phyloP scores from a whole-genome alignment of 2,888 invertebrate species.

The Ophion ellenae region DNA sequence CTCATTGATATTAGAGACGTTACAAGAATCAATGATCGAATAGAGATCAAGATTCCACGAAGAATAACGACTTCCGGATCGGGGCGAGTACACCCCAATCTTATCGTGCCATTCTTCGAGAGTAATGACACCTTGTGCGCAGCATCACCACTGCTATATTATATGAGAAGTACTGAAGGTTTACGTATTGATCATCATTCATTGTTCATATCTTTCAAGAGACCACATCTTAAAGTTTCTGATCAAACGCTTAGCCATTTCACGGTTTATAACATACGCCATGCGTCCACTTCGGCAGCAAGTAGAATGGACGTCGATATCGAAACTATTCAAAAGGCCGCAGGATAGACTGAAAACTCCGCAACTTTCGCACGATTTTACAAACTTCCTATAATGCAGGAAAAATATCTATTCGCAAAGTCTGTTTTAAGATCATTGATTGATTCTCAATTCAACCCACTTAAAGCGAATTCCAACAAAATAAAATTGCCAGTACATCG shows the following conservation, averaged over 20 bases:
- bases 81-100: constrained; percentile 6
- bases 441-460: not conserved
- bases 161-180: not conserved
- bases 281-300: no score
- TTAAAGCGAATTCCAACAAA: no score
- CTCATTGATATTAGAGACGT: constrained; percentile 9
- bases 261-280: no score
- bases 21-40: not conserved
- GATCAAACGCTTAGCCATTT: no score
- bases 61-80: constrained; percentile 24
- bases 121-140: constrained; percentile 35
- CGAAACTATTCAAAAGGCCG: not conserved
- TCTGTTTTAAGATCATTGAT: not conserved
- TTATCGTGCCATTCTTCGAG: constrained; percentile 47
- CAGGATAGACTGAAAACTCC: not conserved
- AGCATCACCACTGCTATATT: constrained; percentile 11
- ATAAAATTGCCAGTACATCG: no score
- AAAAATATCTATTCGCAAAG: not conserved
- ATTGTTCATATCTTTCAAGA: constrained; percentile 18
- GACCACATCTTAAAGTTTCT: not conserved
- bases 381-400: not conserved
- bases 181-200: not conserved
- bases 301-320: no score
- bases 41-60: constrained; percentile 36
- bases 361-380: constrained; percentile 18